phyloP scores from a whole-genome alignment of 2,888 invertebrate genomes.

The Pocota personata region DNA sequence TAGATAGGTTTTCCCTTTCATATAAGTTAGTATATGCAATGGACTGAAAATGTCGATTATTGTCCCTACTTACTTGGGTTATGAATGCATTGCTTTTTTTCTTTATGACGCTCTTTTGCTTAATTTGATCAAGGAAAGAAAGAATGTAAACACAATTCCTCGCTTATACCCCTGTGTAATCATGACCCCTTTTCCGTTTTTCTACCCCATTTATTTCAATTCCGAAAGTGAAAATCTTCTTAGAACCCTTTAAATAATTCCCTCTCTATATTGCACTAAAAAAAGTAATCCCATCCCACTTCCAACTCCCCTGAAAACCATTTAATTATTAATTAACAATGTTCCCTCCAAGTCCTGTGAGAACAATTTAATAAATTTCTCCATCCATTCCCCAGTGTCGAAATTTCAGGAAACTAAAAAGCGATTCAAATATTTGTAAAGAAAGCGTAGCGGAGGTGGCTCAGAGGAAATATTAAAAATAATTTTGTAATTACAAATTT shows the following conservation, averaged over 20 bases:
- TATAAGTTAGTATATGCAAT: too few species aligned
- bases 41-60: too few species aligned
- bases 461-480: slow-evolving; percentile 45
- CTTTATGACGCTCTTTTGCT: not conserved
- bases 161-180: not conserved
- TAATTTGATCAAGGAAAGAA: not conserved
- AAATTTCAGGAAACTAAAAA: slow-evolving; percentile 37
- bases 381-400: not conserved
- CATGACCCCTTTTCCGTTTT: not conserved
- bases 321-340: slow-evolving; percentile 65
- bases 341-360: slow-evolving; percentile 31
- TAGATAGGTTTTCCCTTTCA: too few species aligned
- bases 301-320: slow-evolving; percentile 34
- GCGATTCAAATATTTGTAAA: slow-evolving; percentile 27
- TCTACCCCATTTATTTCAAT: not conserved
- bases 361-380: slow-evolving; percentile 58
- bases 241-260: not conserved
- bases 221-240: not conserved
- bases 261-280: not conserved
- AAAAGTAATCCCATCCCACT: not conserved
- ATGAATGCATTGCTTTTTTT: not conserved
- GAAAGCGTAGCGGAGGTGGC: not conserved
- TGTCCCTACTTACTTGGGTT: too few species aligned
- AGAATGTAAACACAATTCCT: not conserved
- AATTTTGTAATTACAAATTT: slow-evolving; percentile 58